Evolutionary conservation across 1,140 invertebrate species (phyloP).

Genomic region (Caerostris darwini): DNA sequence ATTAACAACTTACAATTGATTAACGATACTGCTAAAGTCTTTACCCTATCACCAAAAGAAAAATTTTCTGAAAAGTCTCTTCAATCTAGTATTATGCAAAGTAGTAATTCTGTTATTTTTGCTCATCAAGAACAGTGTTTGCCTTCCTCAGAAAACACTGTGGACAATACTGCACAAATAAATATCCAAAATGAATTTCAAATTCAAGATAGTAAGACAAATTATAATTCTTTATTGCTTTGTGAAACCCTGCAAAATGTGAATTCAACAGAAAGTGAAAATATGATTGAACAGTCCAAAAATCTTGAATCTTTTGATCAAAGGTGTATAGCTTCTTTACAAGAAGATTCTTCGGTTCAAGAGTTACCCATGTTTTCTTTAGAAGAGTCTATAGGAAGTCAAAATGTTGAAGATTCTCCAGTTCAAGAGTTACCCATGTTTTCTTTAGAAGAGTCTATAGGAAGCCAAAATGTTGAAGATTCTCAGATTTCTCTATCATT

Average conservation of each 20-base stretch:
- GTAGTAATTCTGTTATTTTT: not conserved
- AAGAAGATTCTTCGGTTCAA: not conserved
- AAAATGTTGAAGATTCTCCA: not conserved
- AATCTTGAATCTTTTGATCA: not conserved
- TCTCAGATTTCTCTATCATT: not conserved
- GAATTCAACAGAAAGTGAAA: not conserved
- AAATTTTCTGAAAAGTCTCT: not conserved
- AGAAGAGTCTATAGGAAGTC: not conserved
- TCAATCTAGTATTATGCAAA: not conserved
- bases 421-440: not conserved
- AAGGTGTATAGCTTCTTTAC: too few species aligned
- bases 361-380: not conserved
- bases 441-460: not conserved
- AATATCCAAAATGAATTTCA: not conserved
- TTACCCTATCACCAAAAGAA: not conserved
- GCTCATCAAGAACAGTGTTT: not conserved
- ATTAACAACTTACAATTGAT: too few species aligned
- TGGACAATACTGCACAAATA: not conserved
- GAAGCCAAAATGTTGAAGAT: not conserved
- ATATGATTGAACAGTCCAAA: not conserved
- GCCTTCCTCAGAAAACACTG: not conserved
- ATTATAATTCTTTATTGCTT: not conserved
- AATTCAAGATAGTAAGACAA: not conserved
- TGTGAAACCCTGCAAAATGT: not conserved
- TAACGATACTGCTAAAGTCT: not conserved